Evolutionary conservation across 2,888 invertebrate genomes (phyloP).

Genomic region (Plagodis dolabraria): DNA sequence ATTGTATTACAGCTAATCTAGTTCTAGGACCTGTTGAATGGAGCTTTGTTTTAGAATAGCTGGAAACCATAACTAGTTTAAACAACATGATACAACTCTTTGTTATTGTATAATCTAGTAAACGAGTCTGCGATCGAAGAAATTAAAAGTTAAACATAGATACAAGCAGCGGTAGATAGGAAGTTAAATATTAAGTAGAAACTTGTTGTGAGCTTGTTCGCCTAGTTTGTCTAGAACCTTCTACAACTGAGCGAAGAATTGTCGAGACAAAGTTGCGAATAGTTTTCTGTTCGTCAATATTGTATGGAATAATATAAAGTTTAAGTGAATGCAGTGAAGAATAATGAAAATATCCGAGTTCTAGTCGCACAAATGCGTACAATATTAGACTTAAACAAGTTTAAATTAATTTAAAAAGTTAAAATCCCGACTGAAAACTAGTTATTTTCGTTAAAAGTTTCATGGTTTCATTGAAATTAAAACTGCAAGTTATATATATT

Average conservation of each 20-base stretch:
- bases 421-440: no score
- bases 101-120: constrained; percentile 32
- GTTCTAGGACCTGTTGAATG: constrained; percentile 52
- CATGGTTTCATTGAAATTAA: no score
- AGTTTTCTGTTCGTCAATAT: neutral
- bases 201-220: constrained; percentile 8
- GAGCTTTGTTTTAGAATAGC: constrained; percentile 40
- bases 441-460: no score
- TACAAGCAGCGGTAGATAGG: neutral
- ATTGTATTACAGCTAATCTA: constrained; percentile 18
- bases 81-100: constrained; percentile 32
- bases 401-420: no score
- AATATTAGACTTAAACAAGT: no score
- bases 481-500: no score
- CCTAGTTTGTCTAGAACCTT: neutral
- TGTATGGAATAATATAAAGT: no score
- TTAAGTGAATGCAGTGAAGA: no score
- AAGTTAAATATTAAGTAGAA: constrained; percentile 15
- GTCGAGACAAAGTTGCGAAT: constrained; percentile 4
- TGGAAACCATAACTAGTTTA: constrained; percentile 33
- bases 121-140: constrained; percentile 30
- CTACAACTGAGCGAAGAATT: neutral
- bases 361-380: no score
- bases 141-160: constrained; percentile 20
- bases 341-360: no score